A percentile compares a stretch with the other conserved stretches of the same genome.
Conservation (phyloP, 2,888 invertebrate species). For the Philereme transversata region DNA sequence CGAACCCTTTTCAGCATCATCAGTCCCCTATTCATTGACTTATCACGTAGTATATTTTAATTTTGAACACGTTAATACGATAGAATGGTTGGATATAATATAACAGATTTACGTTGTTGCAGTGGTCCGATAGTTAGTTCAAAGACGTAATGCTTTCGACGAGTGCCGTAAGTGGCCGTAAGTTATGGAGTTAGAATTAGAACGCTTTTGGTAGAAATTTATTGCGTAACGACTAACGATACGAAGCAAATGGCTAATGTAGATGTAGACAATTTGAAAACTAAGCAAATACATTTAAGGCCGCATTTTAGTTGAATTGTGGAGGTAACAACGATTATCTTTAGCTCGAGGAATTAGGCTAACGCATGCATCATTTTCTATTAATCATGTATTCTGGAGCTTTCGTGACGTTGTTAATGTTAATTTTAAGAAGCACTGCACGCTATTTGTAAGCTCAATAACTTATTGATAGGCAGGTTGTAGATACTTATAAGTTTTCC, state of each 20-base stretch:
- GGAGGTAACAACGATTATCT: constrained; percentile 47
- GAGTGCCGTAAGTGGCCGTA: constrained; percentile 37
- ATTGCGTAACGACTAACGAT: constrained; percentile 32
- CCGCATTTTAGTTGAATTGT: constrained; percentile 41
- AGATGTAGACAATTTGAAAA: constrained; percentile 29
- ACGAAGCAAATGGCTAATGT: constrained; percentile 29
- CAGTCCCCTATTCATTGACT: constrained; percentile 42
- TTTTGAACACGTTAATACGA: constrained; percentile 48
- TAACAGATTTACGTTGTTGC: constrained; percentile 52
- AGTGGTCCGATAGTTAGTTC: constrained; percentile 54
- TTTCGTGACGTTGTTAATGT: constrained; percentile 41
- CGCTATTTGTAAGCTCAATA: no score
- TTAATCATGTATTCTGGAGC: constrained; percentile 23
- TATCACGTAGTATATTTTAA: constrained; percentile 47
- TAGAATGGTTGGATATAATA: constrained; percentile 43
- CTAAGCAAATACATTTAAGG: constrained; percentile 7
- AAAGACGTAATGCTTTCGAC: constrained; percentile 47
- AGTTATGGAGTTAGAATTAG: constrained; percentile 37
- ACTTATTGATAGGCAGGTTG: no score
- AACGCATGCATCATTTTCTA: no score
- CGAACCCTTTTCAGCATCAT: constrained; percentile 44
- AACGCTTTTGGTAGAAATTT: constrained; percentile 34
- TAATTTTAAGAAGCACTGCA: constrained; percentile 8
- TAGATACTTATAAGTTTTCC: no score
- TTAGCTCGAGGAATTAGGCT: constrained; percentile 41